Evolutionary conservation across 2,888 invertebrate species (phyloP).

Genomic region (Galeopsomyia nigrocyanea): DNA sequence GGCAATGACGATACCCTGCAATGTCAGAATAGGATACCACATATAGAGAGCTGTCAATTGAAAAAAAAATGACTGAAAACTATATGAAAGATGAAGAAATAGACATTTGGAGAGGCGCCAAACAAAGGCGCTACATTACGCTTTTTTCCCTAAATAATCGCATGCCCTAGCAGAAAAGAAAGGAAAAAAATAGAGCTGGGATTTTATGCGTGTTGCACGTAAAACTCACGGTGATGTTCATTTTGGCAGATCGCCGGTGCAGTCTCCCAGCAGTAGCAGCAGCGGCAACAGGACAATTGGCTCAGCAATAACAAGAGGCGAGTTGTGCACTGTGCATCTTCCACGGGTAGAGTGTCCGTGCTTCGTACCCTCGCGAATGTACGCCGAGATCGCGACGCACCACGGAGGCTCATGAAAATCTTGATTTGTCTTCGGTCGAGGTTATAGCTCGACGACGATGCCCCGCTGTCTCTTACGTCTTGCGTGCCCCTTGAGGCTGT

Average conservation of each 20-base stretch:
- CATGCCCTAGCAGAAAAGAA: neutral
- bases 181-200: neutral
- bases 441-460: too few species aligned
- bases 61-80: too few species aligned
- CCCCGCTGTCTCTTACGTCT: too few species aligned
- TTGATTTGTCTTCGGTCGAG: neutral
- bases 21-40: neutral
- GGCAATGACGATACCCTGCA: slow-evolving; percentile 76
- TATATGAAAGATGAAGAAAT: slow-evolving; percentile 6
- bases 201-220: neutral
- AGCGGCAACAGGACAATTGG: neutral
- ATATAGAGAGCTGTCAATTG: neutral
- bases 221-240: slow-evolving; percentile 35
- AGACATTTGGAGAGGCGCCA: slow-evolving; percentile 13
- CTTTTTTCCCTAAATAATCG: neutral
- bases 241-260: neutral
- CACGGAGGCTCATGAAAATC: slow-evolving; percentile 15
- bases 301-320: neutral
- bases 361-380: neutral
- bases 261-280: slow-evolving; percentile 1
- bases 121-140: neutral
- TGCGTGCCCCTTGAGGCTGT: too few species aligned
- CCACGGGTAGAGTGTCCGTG: neutral
- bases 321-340: slow-evolving; percentile 37
- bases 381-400: neutral